Percentiles rank a stretch among this genome's conserved stretches.
phyloP scores from a whole-genome alignment of 2,888 invertebrate species.

The Aleiodes alternator region DNA sequence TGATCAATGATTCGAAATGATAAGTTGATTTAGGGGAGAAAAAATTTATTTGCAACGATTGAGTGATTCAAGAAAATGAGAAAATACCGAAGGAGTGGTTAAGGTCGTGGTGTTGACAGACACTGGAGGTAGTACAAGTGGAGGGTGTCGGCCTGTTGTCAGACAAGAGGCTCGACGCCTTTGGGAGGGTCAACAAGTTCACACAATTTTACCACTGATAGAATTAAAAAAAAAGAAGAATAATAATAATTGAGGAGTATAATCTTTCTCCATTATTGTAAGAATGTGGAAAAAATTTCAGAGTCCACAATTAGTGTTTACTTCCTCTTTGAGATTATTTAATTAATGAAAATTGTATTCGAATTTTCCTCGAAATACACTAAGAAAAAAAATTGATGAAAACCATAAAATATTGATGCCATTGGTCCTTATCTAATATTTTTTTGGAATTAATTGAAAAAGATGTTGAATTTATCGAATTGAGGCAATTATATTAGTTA shows the following conservation, averaged over 20 bases:
- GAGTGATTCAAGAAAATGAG: no score
- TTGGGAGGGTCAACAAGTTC: constrained; percentile 4
- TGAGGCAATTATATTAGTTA: no score
- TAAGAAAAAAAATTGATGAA: no score
- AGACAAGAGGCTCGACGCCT: constrained; percentile 6
- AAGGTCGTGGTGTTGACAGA: constrained; percentile 1
- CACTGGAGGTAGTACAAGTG: neutral
- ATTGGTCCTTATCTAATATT: no score
- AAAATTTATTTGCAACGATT: no score
- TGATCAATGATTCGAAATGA: no score
- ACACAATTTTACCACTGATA: neutral
- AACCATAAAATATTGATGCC: no score
- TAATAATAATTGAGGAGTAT: neutral
- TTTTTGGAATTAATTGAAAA: no score
- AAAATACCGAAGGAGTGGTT: neutral
- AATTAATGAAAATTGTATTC: neutral
- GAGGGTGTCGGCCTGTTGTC: constrained; percentile 25
- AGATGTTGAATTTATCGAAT: no score
- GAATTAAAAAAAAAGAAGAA: neutral
- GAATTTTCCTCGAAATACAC: neutral
- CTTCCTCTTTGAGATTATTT: no score
- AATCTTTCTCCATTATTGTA: neutral
- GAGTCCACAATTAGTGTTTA: no score
- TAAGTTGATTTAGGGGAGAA: no score
- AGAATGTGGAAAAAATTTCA: constrained; percentile 1